Conservation (phyloP, 64 coral and sea anemone genomes). For the Pachyseris speciosa region DNA sequence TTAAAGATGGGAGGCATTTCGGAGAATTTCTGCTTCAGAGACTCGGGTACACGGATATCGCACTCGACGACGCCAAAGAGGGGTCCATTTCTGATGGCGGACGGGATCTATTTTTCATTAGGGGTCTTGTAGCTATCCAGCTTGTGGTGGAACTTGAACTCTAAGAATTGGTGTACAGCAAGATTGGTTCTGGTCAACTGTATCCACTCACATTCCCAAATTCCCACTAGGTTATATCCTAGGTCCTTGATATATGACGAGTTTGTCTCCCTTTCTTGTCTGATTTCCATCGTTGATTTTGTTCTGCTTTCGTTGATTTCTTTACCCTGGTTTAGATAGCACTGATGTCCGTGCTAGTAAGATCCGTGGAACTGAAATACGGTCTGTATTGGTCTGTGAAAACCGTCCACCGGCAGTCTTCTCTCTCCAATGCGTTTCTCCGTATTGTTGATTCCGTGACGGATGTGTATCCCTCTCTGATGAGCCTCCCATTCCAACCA, state of each 20-base stretch:
- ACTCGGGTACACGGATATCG: constrained; percentile 11
- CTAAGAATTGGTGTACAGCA: not conserved
- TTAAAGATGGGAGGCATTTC: constrained; percentile 74
- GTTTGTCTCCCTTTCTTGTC: not conserved
- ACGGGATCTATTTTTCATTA: not conserved
- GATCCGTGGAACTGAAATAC: constrained; percentile 2
- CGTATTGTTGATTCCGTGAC: not conserved
- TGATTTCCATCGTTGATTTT: not conserved
- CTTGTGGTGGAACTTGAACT: not conserved
- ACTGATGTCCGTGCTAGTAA: constrained; percentile 6
- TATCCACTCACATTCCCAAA: constrained; percentile 48
- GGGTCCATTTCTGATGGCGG: not conserved
- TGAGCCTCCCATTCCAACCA: not conserved
- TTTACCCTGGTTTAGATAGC: not conserved
- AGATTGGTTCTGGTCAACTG: not conserved
- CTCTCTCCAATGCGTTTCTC: constrained; percentile 13
- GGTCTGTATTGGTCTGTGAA: not conserved
- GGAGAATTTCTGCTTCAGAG: constrained; percentile 2
- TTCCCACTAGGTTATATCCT: constrained; percentile 21
- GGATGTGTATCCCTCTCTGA: not conserved
- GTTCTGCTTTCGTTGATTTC: not conserved
- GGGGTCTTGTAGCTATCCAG: not conserved
- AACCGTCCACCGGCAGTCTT: constrained; percentile 18
- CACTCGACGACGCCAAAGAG: constrained; percentile 39
- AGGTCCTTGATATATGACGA: not conserved